These are phyloP conservation scores for Trinorchestia longiramus DNA, from an alignment of 1,140 invertebrate genomes.

Conservation along the genomic window DNA sequence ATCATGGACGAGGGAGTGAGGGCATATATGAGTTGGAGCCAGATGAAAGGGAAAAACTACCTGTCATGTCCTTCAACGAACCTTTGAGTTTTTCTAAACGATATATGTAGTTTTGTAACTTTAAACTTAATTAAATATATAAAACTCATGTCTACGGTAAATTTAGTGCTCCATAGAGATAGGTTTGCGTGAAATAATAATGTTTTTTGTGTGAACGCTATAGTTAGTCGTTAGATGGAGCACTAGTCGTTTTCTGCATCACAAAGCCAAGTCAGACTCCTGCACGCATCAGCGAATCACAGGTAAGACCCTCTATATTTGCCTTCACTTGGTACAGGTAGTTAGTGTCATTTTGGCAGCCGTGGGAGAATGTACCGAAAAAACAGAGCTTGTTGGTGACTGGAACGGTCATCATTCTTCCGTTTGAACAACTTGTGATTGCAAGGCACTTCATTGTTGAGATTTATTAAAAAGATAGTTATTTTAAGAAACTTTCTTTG, in stretches of 20 bases:
- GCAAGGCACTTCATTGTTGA: background rate
- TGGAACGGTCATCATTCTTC: background rate
- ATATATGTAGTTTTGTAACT: background rate
- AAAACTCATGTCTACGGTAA: background rate
- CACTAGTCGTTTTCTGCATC: background rate
- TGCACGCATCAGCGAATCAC: background rate
- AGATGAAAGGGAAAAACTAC: background rate
- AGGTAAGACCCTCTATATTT: background rate
- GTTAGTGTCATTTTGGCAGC: background rate
- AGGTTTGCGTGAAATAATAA: background rate
- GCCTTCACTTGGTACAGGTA: background rate
- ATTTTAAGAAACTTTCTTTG: background rate
- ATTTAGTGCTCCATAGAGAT: background rate
- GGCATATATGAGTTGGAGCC: background rate
- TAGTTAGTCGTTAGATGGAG: background rate
- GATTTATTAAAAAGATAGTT: background rate
- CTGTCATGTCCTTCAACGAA: background rate
- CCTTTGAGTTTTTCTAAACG: background rate
- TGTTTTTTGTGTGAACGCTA: background rate
- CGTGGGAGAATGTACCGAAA: background rate
- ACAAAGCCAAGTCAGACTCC: background rate
- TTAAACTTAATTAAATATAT: background rate
- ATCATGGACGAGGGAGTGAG: background rate
- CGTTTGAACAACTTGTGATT: background rate
- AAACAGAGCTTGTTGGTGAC: background rate